Percentiles rank a stretch among this genome's conserved stretches.
phyloP scores from a whole-genome alignment of 1,140 invertebrate species.

The Papilio polyxenes region DNA sequence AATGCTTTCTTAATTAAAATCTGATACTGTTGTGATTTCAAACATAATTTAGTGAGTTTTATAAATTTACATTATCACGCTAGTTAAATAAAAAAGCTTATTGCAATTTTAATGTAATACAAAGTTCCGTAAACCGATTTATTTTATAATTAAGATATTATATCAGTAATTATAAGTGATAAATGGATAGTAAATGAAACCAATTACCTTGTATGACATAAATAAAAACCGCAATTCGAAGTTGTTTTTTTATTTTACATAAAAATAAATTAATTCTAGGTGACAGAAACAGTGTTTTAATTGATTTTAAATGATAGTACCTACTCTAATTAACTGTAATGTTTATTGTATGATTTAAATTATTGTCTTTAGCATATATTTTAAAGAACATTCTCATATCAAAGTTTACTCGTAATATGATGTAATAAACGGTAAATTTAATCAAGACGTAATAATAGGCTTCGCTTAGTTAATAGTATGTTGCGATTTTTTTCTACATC shows the following conservation, averaged over 20 bases:
- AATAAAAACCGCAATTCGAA: not conserved
- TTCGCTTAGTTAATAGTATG: not conserved
- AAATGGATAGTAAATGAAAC: conserved; percentile 10
- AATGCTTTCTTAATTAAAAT: not conserved
- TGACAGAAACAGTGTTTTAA: conserved; percentile 41
- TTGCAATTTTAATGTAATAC: not conserved
- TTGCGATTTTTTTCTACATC: not conserved
- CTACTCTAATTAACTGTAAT: not conserved
- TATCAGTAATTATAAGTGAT: not conserved
- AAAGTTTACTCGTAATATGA: not conserved
- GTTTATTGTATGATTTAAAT: not conserved
- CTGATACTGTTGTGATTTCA: not conserved
- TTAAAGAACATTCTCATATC: not conserved
- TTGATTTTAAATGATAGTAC: not conserved
- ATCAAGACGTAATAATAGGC: not conserved
- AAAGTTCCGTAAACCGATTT: not conserved
- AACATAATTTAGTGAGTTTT: not conserved
- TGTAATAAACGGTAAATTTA: not conserved
- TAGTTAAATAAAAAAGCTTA: not conserved
- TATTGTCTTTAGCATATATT: not conserved
- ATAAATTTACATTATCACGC: not conserved
- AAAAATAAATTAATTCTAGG: conserved; percentile 15
- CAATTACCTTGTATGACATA: not conserved
- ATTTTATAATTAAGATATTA: conserved; percentile 14
- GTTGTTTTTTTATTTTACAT: conserved; percentile 1